Conservation (phyloP, 2,888 invertebrate species). For the Dryomyza anilis region DNA sequence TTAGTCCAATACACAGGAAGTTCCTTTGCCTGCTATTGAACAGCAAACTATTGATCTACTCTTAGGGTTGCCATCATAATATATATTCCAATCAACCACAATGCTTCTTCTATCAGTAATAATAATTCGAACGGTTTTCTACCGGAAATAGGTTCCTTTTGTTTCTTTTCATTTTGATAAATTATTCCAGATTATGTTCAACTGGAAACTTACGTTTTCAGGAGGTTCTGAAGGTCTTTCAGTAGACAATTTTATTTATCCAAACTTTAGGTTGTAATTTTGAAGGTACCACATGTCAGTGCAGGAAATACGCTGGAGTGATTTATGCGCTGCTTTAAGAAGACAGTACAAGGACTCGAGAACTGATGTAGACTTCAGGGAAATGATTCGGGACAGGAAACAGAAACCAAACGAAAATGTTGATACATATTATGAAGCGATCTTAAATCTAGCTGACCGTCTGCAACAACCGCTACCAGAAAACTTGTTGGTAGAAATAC, state of each 20-base stretch:
- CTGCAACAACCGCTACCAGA: neutral
- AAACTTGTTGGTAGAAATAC: slow-evolving; percentile 9
- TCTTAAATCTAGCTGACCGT: slow-evolving; percentile 1
- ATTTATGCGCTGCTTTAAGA: slow-evolving; percentile 9
- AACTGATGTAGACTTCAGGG: neutral
- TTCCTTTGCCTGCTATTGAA: slow-evolving; percentile 5
- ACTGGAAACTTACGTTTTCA: slow-evolving; percentile 20
- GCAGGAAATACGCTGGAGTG: slow-evolving; percentile 5
- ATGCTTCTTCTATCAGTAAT: too few relatives aligned
- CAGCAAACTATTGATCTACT: neutral
- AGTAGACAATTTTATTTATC: neutral
- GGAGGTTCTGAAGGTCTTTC: neutral
- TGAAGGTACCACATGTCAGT: neutral
- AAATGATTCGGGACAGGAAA: neutral
- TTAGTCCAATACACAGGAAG: neutral
- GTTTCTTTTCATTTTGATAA: slow-evolving; percentile 8
- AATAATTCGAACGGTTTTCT: neutral
- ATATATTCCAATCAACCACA: too few relatives aligned
- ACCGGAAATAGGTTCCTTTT: too few relatives aligned
- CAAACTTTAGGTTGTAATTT: neutral
- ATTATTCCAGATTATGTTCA: slow-evolving; percentile 19
- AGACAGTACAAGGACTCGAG: neutral
- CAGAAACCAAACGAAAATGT: slow-evolving; percentile 5
- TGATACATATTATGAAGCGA: slow-evolving; percentile 19
- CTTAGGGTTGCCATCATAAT: too few relatives aligned